These are phyloP conservation scores for Boleophthalmus pectinirostris DNA, from an alignment of 2,113 vertebrate genomes.

Conservation along the genomic window DNA sequence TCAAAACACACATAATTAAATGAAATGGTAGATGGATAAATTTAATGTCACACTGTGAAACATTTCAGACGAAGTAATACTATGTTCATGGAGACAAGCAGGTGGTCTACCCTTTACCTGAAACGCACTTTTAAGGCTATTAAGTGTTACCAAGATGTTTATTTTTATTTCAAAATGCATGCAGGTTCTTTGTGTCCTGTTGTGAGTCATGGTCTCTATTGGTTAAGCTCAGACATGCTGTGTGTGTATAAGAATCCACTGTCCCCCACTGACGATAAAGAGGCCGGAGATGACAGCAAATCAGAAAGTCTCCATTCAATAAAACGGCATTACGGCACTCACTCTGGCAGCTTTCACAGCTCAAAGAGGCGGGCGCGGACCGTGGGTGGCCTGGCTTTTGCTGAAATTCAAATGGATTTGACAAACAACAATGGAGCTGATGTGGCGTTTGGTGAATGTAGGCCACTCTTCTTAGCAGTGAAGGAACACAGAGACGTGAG, in stretches of 20 bases:
- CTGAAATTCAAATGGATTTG: slow-evolving; percentile 48
- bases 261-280: slow-evolving; percentile 32
- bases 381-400: slow-evolving; percentile 47
- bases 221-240: slow-evolving; percentile 20
- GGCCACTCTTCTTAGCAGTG: slow-evolving; percentile 36
- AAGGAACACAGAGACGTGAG: slow-evolving; percentile 29
- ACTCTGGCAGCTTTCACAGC: slow-evolving; percentile 21
- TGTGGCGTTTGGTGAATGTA: slow-evolving; percentile 59
- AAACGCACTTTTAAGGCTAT: too few species aligned
- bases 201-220: slow-evolving; percentile 1
- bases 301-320: slow-evolving; percentile 30
- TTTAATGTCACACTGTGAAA: too few species aligned
- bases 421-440: slow-evolving; percentile 60
- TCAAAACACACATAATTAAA: too few species aligned
- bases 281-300: slow-evolving; percentile 40
- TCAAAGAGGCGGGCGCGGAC: slow-evolving; percentile 27
- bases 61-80: too few species aligned
- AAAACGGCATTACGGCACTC: slow-evolving; percentile 15
- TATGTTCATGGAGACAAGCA: too few species aligned
- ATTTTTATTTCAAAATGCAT: not conserved
- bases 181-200: not conserved
- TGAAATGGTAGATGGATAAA: too few species aligned
- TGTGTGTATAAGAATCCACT: slow-evolving; percentile 25
- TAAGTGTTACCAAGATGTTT: not conserved
- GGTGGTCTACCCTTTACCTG: too few species aligned